Evolutionary conservation across 2,888 invertebrate species (phyloP).

Genomic region (Melanargia galathea): DNA sequence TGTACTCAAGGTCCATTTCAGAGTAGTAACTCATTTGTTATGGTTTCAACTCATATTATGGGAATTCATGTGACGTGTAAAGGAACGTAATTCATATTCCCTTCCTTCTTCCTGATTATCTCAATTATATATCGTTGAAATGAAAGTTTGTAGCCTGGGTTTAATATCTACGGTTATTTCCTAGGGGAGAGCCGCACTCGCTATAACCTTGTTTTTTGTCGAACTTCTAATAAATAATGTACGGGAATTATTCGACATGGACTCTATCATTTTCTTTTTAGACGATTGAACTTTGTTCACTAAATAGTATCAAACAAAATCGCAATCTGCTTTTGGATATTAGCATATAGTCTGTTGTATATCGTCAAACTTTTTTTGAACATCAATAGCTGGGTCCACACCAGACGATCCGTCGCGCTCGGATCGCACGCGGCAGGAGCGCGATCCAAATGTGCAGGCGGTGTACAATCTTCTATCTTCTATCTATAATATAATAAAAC

Average conservation of each 20-base stretch:
- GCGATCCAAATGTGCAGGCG: too few relatives aligned
- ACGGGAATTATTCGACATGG: not conserved
- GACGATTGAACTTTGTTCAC: not conserved
- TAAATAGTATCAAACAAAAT: not conserved
- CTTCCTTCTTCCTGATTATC: conserved; percentile 25
- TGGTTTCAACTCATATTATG: too few relatives aligned
- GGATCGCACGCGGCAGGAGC: too few relatives aligned
- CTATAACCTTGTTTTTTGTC: conserved; percentile 30
- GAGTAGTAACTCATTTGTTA: too few relatives aligned
- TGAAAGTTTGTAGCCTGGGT: conserved; percentile 27
- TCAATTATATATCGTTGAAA: conserved; percentile 33
- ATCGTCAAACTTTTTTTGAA: too few relatives aligned
- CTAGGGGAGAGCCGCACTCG: conserved; percentile 28
- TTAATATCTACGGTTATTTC: conserved; percentile 34
- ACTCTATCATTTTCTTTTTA: conserved; percentile 2
- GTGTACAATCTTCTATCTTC: too few relatives aligned
- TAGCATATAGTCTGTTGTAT: too few relatives aligned
- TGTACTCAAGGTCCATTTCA: too few relatives aligned
- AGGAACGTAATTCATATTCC: conserved; percentile 22
- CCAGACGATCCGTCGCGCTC: too few relatives aligned
- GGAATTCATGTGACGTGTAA: conserved; percentile 11
- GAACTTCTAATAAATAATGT: conserved; percentile 16
- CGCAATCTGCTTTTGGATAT: too few relatives aligned
- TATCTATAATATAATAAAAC: too few relatives aligned
- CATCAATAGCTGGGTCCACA: too few relatives aligned